These are phyloP conservation scores for Prinia subflava DNA, from an alignment of 2,113 vertebrate species.

Conservation along the genomic window DNA sequence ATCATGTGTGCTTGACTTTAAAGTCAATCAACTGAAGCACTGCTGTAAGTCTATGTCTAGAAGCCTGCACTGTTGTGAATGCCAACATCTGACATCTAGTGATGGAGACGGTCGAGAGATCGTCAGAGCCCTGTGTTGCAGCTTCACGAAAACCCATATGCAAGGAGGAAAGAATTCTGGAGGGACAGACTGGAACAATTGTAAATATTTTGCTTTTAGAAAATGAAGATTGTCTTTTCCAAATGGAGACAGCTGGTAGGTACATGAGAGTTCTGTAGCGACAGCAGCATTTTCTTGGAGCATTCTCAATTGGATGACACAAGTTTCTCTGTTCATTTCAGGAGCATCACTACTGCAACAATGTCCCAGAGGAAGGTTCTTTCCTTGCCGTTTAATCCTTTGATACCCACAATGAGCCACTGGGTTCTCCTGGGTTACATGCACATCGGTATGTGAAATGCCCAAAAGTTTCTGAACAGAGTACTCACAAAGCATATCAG, in stretches of 20 bases:
- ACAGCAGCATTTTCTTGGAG: conserved; percentile 28
- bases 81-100: background rate
- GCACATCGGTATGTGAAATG: background rate
- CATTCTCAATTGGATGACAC: background rate
- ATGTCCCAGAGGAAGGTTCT: background rate
- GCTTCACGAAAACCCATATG: background rate
- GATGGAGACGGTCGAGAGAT: background rate
- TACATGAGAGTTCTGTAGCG: background rate
- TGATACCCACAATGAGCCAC: background rate
- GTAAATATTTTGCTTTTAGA: conserved; percentile 55
- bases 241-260: conserved; percentile 32
- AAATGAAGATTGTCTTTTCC: conserved; percentile 3
- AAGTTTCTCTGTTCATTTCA: background rate
- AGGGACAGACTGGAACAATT: conserved; percentile 17
- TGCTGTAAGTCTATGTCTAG: background rate
- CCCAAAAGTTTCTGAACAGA: background rate
- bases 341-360: background rate
- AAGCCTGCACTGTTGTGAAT: background rate
- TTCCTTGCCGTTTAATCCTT: background rate
- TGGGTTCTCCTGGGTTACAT: background rate
- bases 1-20: background rate
- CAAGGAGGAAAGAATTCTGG: background rate
- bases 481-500: background rate
- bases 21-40: background rate
- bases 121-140: background rate